Evolutionary conservation across 1,140 invertebrate genomes (phyloP).

Genomic region (Heliconius congener): DNA sequence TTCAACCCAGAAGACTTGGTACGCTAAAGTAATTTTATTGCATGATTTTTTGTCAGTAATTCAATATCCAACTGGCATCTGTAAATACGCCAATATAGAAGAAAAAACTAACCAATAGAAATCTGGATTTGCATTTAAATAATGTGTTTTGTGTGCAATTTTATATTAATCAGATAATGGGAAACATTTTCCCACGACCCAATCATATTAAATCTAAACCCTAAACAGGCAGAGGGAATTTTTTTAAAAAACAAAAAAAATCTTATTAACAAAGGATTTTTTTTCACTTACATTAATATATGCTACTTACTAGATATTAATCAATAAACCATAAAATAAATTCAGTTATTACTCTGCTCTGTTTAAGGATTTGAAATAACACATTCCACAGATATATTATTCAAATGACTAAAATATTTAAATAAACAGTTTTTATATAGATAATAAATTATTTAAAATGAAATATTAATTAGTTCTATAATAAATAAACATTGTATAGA

Average conservation of each 20-base stretch:
- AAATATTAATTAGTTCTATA: conserved; percentile 39
- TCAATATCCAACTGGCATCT: conserved; percentile 53
- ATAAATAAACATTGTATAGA: conserved; percentile 61
- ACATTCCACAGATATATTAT: conserved; percentile 57
- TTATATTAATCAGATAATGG: conserved; percentile 16
- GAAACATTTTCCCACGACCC: too few species aligned
- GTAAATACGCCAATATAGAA: conserved; percentile 63
- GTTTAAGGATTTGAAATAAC: conserved; percentile 42
- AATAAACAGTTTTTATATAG: conserved; percentile 29
- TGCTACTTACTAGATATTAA: too few species aligned
- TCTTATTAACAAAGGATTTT: too few species aligned
- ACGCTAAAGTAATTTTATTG: conserved; percentile 70
- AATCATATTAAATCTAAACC: too few species aligned
- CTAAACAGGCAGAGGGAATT: too few species aligned
- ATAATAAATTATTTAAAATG: conserved; percentile 44
- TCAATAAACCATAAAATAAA: too few species aligned
- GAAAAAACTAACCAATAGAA: conserved; percentile 53
- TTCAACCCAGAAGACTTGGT: conserved; percentile 92
- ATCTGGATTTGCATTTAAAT: conserved; percentile 48
- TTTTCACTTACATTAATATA: too few species aligned
- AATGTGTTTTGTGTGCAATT: conserved; percentile 66
- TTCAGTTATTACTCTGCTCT: too few species aligned
- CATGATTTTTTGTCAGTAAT: conserved; percentile 60
- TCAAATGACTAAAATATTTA: conserved; percentile 32
- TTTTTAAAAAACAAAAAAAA: too few species aligned